Evolutionary conservation across 2,113 vertebrate species (phyloP).

Genomic region (Platysternon megacephalum): DNA sequence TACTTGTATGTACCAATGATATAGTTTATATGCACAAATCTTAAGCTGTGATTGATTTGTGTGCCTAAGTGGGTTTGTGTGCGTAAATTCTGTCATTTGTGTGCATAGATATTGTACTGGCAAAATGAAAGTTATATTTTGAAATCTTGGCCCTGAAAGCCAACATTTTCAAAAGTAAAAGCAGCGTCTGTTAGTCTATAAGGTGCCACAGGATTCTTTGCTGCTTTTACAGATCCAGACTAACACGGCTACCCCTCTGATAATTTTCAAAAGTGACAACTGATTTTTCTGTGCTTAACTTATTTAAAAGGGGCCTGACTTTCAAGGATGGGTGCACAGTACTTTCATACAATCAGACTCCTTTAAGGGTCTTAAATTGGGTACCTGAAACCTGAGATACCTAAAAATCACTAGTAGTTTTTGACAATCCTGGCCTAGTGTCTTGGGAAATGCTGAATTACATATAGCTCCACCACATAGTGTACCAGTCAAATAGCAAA

Average conservation of each 20-base stretch:
- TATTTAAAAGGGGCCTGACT: background rate
- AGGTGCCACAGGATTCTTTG: too few relatives aligned
- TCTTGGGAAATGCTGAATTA: background rate
- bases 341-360: background rate
- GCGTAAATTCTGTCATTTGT: background rate
- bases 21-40: background rate
- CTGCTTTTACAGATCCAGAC: too few relatives aligned
- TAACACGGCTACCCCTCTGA: too few relatives aligned
- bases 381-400: background rate
- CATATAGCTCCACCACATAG: background rate
- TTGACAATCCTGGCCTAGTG: background rate
- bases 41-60: background rate
- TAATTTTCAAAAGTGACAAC: background rate
- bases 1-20: background rate
- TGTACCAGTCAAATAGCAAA: background rate
- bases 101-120: background rate
- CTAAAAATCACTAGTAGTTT: background rate
- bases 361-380: background rate
- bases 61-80: background rate
- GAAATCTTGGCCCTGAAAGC: background rate
- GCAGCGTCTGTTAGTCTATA: too few relatives aligned
- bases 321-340: background rate
- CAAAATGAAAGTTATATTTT: background rate
- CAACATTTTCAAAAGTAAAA: background rate
- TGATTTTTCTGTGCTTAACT: background rate